Evolutionary conservation across 1,140 invertebrate genomes (phyloP).

Genomic region (Sipha flava): DNA sequence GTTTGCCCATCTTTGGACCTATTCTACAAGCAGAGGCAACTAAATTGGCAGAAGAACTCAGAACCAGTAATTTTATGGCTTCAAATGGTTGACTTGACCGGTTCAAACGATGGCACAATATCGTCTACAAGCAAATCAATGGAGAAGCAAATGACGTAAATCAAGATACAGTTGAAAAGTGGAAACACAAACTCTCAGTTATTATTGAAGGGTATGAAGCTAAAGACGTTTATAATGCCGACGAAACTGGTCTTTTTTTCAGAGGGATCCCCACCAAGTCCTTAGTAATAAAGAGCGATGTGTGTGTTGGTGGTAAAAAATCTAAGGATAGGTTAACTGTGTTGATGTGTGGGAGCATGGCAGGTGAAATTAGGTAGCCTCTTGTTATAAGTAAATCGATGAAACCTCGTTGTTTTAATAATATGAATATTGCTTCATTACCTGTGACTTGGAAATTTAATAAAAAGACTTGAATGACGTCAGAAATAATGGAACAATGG

Average conservation of each 20-base stretch:
- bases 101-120: background rate
- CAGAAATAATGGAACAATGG: constrained; percentile 42
- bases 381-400: constrained; percentile 47
- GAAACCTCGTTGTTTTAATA: constrained; percentile 55
- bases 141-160: background rate
- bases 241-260: constrained; percentile 1
- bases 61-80: background rate
- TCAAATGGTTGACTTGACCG: background rate
- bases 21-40: background rate
- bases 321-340: constrained; percentile 46
- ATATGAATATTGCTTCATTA: constrained; percentile 40
- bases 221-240: background rate
- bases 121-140: background rate
- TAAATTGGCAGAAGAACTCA: background rate
- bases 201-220: background rate
- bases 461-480: constrained; percentile 39
- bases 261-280: constrained; percentile 36
- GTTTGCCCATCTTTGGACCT: background rate
- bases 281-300: constrained; percentile 42
- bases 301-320: constrained; percentile 44
- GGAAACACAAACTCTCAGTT: background rate
- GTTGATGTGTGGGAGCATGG: constrained; percentile 44
- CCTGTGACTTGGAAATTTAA: constrained; percentile 41
- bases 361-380: constrained; percentile 45
- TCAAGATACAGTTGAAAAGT: background rate